Evolutionary conservation across 2,113 vertebrate genomes (phyloP).

Genomic region (Chlorodrepanis virens): DNA sequence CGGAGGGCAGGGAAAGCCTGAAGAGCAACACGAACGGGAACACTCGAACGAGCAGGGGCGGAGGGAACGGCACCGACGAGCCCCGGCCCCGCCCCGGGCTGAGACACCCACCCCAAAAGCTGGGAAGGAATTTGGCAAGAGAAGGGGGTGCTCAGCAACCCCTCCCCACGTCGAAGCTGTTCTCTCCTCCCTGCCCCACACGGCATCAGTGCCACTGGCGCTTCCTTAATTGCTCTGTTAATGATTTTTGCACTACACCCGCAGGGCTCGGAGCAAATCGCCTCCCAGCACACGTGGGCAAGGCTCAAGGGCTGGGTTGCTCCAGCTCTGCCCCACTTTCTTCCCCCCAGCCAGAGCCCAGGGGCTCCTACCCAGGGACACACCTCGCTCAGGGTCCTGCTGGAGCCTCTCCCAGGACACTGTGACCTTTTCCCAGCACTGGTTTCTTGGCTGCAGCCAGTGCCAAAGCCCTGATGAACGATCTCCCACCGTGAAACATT

Average conservation of each 20-base stretch:
- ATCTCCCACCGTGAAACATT: background rate
- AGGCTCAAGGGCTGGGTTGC: background rate
- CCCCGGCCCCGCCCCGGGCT: background rate
- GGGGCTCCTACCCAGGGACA: background rate
- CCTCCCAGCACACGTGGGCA: background rate
- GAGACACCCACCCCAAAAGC: background rate
- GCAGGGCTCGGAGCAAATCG: background rate
- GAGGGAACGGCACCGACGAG: background rate
- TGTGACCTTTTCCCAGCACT: background rate
- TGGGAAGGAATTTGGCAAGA: background rate
- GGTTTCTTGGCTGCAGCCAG: background rate
- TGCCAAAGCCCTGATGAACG: background rate
- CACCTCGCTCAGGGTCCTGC: background rate
- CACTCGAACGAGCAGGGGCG: background rate
- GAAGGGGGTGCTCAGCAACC: background rate
- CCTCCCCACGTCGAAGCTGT: rapidly evolving
- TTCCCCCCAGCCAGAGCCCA: background rate
- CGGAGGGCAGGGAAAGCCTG: constrained; percentile 13
- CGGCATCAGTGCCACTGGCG: background rate
- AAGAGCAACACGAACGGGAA: background rate
- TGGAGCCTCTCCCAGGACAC: background rate
- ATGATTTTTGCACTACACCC: background rate
- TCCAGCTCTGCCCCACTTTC: background rate
- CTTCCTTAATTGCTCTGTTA: background rate
- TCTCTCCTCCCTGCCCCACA: background rate